Evolutionary conservation across 2,888 invertebrate species (phyloP).

Genomic region (Agrotis segetum): DNA sequence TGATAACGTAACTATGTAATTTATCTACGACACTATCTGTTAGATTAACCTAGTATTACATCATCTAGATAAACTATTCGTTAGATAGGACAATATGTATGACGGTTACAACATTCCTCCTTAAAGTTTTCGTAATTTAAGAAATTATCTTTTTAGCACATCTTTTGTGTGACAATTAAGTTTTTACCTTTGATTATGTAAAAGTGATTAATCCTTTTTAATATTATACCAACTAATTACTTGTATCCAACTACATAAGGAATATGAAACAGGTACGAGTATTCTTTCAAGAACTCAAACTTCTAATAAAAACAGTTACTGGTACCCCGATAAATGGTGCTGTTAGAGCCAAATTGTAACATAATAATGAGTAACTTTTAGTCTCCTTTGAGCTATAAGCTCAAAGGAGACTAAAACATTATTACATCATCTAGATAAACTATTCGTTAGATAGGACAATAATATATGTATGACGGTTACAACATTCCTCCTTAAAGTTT

Average conservation of each 20-base stretch:
- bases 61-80: conserved; percentile 58
- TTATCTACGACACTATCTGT: conserved; percentile 62
- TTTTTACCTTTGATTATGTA: conserved; percentile 23
- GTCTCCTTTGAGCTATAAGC: too few species aligned
- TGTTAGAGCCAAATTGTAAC: neutral
- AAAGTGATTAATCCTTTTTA: conserved; percentile 16
- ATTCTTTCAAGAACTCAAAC: too few species aligned
- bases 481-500: conserved; percentile 24
- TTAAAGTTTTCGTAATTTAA: conserved; percentile 40
- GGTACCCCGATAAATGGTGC: neutral
- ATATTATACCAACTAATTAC: neutral
- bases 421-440: too few species aligned
- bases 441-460: too few species aligned
- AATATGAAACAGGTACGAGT: neutral
- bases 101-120: conserved; percentile 18
- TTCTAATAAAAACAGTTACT: neutral
- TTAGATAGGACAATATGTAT: conserved; percentile 21
- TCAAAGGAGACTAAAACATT: too few species aligned
- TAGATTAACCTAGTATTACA: conserved; percentile 72
- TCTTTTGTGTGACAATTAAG: conserved; percentile 16
- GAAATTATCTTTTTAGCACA: conserved; percentile 39
- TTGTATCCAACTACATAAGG: neutral
- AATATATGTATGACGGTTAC: conserved; percentile 17
- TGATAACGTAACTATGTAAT: conserved; percentile 48
- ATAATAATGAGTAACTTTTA: too few species aligned